Evolutionary conservation across 2,888 invertebrate species (phyloP).

Genomic region (Elmis aenea): DNA sequence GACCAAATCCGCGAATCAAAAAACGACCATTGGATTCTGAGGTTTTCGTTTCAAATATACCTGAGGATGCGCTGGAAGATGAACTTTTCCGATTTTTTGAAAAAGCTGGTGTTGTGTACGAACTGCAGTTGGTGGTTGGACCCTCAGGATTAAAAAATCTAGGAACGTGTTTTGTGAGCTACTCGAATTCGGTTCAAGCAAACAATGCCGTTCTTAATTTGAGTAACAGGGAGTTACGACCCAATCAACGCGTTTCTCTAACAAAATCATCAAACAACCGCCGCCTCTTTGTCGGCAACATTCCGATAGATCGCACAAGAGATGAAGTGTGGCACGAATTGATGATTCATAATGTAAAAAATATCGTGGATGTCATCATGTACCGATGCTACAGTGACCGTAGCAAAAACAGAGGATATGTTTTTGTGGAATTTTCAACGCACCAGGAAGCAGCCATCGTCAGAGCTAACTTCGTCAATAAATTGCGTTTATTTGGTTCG

Average conservation of each 20-base stretch:
- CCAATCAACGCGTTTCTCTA: slow-evolving; percentile 62
- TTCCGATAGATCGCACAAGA: slow-evolving; percentile 36
- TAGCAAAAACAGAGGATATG: slow-evolving; percentile 68
- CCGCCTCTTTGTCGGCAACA: slow-evolving; percentile 34
- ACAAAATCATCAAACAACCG: slow-evolving; percentile 48
- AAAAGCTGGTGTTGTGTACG: slow-evolving; percentile 62
- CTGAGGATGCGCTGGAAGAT: slow-evolving; percentile 72
- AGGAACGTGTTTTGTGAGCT: slow-evolving; percentile 71
- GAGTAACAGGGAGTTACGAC: slow-evolving; percentile 62
- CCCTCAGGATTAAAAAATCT: slow-evolving; percentile 69
- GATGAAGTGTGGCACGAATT: slow-evolving; percentile 61
- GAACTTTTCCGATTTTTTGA: slow-evolving; percentile 70
- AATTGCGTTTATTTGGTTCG: slow-evolving; percentile 58
- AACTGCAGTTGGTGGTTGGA: slow-evolving; percentile 78
- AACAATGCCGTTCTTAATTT: slow-evolving; percentile 58
- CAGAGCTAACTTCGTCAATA: slow-evolving; percentile 50
- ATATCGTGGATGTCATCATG: slow-evolving; percentile 53
- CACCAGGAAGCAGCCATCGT: slow-evolving; percentile 71
- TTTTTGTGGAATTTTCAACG: slow-evolving; percentile 73
- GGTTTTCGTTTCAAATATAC: slow-evolving; percentile 74
- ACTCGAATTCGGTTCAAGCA: slow-evolving; percentile 54
- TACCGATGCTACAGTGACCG: slow-evolving; percentile 57
- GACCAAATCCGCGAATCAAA: no score
- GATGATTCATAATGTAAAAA: slow-evolving; percentile 45
- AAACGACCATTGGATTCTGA: no score